Base-by-base conservation (phyloP, 2,113 vertebrate species). In the Platichthys stellatus region DNA sequence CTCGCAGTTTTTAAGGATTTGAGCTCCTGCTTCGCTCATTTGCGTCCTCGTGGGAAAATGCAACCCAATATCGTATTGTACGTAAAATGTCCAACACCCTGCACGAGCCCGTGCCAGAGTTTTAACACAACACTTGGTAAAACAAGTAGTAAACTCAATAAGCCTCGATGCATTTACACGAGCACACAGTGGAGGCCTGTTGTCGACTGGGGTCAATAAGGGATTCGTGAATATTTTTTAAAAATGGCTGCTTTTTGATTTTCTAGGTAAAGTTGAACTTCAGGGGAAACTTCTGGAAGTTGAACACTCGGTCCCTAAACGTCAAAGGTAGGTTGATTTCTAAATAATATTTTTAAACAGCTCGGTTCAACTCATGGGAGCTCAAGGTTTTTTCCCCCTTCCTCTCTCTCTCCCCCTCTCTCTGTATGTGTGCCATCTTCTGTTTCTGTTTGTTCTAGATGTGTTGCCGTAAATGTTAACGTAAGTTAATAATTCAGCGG, bases 201-300 rank as follows among this genome's bases (percentile, higher is more conserved):
- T 5, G 18, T 12, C 21, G 4, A 21, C 8, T n/a, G 26, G 56
- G 58, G 58, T 78, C 59, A 74, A 53, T 35, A 18, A 18, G 47
- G 10, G 35, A 24, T n/a, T 14, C 0, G 13, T 26, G 4, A 61
- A 74, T 54, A 1, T 80, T 51, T 51, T 51, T 51, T 51, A 17
- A 4, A 87, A 76, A 72, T 86, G 9, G 85, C 23, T 51, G 38
- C 90, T 81, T 47, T 80, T 62, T 89, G 63, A 17, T 78, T 57
- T 83, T 84, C 12, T 93, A 99, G 97, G 97, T 95, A 99, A 98
- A 97, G 96, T 95, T 93, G 97, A 99, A 93, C 96, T 99, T 88
- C 96, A 98, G 75, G 98, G 98, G 80, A 98, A 98, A 96, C 88
- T 96, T 93, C 94, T 99, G 78, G 97, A 99, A 94, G 97, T 99